Base-by-base conservation (phyloP, 2,797 vertebrate species). In the Lepidocolaptes lacrymiger region DNA sequence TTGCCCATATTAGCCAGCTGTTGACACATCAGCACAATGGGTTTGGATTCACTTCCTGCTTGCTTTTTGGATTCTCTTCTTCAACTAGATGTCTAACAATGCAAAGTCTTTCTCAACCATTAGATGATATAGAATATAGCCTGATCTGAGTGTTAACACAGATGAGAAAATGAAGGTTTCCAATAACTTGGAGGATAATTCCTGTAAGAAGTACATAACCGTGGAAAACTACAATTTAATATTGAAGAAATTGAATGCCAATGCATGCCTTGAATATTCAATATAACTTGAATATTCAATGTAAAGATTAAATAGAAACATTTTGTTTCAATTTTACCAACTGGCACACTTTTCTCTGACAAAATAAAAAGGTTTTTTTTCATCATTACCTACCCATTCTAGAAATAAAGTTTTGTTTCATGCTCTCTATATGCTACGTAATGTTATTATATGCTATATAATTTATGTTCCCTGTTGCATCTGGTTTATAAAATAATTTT, bases 311-410 rank as follows among this genome's bases (percentile, higher is more conserved):
- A 67, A 77, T 32, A 2, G 30, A 67, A 73, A 69, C 1, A 26
- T 39, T 77, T 73, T 69, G 3, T 30, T 59, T 76, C 34, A 22
- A 1, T 58, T 86, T 68, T 49, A 54, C 9, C 48, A 62, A 62
- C 4, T 17, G 7, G 22, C 3, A n/a, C 4, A 18, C 1, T 7
- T 66, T 62, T 3, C 21, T 16, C 19, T 46, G 7, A 24, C 71
- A 86, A 84, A 43, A 68, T 9, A 41, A 73, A 46, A 34, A 10
- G 9, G 0, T 5, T 3, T 39, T 56, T 61, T 22, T 32, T 3
- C 6, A 21, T 23, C 61, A 16, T 37, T 67, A 23, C 5, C 7
- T 20, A 28, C 5, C 3, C 8, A 16, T 49, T 85, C 14, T n/a
- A 71, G n/a, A 49, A 43, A 44, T 14, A 75, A 27, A 23, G 12